Percentiles rank a stretch among this genome's conserved stretches.
phyloP scores from a whole-genome alignment of 2,113 vertebrate species.

The Ophthalmolycus amberensis region DNA sequence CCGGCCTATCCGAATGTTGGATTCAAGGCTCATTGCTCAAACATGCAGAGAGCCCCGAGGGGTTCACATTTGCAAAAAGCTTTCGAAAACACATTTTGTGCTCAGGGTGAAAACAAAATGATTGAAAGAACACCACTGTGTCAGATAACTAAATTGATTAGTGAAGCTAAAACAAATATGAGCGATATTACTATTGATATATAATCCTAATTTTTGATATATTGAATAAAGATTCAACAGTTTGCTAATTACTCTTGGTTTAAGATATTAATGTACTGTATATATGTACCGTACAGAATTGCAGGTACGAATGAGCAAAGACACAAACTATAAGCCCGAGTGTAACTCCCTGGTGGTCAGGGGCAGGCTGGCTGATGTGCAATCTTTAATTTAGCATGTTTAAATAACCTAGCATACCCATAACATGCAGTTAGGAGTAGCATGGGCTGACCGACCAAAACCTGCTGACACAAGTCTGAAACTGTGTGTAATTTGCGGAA shows the following conservation, averaged over 20 bases:
- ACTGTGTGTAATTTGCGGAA: slow-evolving; percentile 45
- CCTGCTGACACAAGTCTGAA: slow-evolving; percentile 70
- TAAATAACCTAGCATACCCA: not conserved
- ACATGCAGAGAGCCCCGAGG: slow-evolving; percentile 24
- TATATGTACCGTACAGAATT: not conserved
- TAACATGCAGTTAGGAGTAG: slow-evolving; percentile 28
- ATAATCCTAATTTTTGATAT: not conserved
- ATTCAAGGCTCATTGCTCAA: slow-evolving; percentile 32
- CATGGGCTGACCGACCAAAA: slow-evolving; percentile 45
- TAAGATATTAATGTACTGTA: not conserved
- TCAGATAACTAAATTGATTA: not conserved
- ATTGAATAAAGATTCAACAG: not conserved
- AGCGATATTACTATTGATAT: not conserved
- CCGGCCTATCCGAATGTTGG: not conserved
- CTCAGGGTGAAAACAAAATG: not conserved
- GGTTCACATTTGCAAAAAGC: slow-evolving; percentile 1
- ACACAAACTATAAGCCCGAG: not conserved
- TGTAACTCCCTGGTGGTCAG: not conserved
- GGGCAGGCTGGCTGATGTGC: not conserved
- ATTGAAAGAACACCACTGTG: not conserved
- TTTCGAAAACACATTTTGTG: slow-evolving; percentile 7
- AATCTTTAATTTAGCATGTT: slow-evolving; percentile 33
- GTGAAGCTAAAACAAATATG: not conserved
- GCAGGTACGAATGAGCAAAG: not conserved
- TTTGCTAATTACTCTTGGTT: not conserved